Base-by-base conservation (phyloP, 2,888 invertebrate genomes). In the Teleogryllus oceanicus region DNA sequence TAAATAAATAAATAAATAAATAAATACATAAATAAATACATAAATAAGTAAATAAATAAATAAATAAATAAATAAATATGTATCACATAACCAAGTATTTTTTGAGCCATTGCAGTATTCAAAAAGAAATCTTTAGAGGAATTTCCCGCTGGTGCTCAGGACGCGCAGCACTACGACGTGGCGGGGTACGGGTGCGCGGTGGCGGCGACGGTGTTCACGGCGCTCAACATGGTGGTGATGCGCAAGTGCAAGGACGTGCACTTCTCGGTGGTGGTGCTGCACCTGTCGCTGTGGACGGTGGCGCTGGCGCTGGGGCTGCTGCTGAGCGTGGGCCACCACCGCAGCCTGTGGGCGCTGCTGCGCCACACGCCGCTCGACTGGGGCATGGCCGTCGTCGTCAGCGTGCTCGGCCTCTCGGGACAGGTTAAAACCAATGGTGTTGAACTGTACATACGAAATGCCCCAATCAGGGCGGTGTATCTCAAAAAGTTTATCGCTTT, bases 211-310 rank as follows among this genome's bases (percentile, higher is more conserved):
- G 78, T 88, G 3, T 88, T 88, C 82, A 88, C 88, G 2, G 88
- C 88, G 10, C 82, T 88, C 74, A 89, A 88, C 79, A 88, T 88
- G 50, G 88, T 88, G 1, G 85, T 88, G 20, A 88, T 88, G 88
- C 85, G 88, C 80, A 88, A 88, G 83, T 88, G 88, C 81, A 84
- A 86, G 49, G 87, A 88, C 81, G 87, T 88, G 49, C 88, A 88
- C 83, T 88, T 86, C 83, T 88, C 88, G 1, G 85, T 88, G 0
- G 85, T 88, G 76, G 87, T 88, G 8, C 84, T 88, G 75, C 87
- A 87, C 82, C 83, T 88, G 62, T 88, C 88, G 0, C 82, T 85
- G 62, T 88, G 88, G 88, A 86, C 87, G 2, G 83, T 88, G 10
- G 78, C 86, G 20, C 85, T 87, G 12, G 85, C 87, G 5, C 81